A percentile compares a stretch with the other conserved stretches of the same genome.
phyloP scores from a whole-genome alignment of 2,888 invertebrate genomes.

The Dusona sp. region DNA sequence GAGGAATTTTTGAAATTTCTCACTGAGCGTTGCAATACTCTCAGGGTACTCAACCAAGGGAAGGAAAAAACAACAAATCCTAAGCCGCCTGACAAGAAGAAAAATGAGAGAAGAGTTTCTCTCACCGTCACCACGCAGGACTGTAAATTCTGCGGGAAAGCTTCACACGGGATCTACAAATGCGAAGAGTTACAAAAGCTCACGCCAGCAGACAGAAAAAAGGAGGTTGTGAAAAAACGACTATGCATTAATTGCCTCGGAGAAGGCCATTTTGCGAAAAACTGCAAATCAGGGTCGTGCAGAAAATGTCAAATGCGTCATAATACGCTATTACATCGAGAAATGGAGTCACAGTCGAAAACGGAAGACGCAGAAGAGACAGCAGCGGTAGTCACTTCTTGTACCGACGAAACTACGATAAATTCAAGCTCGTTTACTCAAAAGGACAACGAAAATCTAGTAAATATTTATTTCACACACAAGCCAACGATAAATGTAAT shows the following conservation, averaged over 20 bases:
- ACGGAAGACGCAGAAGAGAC: not conserved
- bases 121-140: slow-evolving; percentile 9
- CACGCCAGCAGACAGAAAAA: slow-evolving; percentile 42
- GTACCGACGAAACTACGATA: not conserved
- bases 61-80: slow-evolving; percentile 32
- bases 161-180: slow-evolving; percentile 35
- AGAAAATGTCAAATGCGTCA: slow-evolving; percentile 67
- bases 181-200: slow-evolving; percentile 52
- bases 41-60: slow-evolving; percentile 41
- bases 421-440: not conserved
- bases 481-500: slow-evolving; percentile 43
- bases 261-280: slow-evolving; percentile 55
- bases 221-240: slow-evolving; percentile 15
- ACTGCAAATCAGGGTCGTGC: slow-evolving; percentile 65
- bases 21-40: slow-evolving; percentile 49
- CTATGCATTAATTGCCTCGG: slow-evolving; percentile 55
- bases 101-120: slow-evolving; percentile 18
- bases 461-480: slow-evolving; percentile 41
- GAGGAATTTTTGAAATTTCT: slow-evolving; percentile 62
- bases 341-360: slow-evolving; percentile 23
- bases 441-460: not conserved
- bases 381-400: slow-evolving; percentile 14
- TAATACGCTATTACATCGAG: slow-evolving; percentile 61
- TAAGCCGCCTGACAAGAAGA: slow-evolving; percentile 32
- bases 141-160: slow-evolving; percentile 36